Percentiles rank a stretch among this genome's conserved stretches.
phyloP scores from a whole-genome alignment of 2,113 vertebrate genomes.

The Notothenia rossii region DNA sequence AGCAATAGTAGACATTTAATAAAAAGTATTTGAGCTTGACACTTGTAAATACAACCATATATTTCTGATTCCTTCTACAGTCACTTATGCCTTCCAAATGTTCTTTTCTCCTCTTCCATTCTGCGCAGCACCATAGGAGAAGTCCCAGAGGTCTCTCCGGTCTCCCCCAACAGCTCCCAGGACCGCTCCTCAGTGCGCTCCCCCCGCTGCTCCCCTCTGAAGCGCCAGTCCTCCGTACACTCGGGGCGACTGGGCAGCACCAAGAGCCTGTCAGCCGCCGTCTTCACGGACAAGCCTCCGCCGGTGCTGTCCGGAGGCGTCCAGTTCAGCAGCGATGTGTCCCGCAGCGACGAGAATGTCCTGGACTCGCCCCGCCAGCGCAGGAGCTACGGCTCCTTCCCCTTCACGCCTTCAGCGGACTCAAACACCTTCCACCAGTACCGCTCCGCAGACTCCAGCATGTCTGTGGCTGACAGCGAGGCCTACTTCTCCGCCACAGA shows the following conservation, averaged over 20 bases:
- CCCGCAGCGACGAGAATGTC: slow-evolving; percentile 95
- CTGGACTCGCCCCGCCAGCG: slow-evolving; percentile 95
- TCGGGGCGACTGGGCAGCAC: slow-evolving; percentile 94
- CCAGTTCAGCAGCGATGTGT: slow-evolving; percentile 96
- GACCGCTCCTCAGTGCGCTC: slow-evolving; percentile 89
- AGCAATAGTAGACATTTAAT: no score
- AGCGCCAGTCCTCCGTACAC: slow-evolving; percentile 92
- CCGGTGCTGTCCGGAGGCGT: slow-evolving; percentile 86
- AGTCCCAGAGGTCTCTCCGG: slow-evolving; percentile 84
- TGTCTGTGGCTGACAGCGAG: slow-evolving; percentile 98
- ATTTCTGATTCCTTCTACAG: neutral
- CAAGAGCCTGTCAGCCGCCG: slow-evolving; percentile 94
- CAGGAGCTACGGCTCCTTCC: slow-evolving; percentile 96
- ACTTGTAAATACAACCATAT: neutral
- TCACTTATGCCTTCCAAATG: neutral
- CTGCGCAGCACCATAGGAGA: slow-evolving; percentile 83
- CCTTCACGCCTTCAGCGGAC: slow-evolving; percentile 95
- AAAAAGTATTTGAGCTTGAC: no score
- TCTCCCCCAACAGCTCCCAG: slow-evolving; percentile 88
- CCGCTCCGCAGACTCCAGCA: slow-evolving; percentile 95
- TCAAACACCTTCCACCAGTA: slow-evolving; percentile 98
- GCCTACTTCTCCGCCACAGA: slow-evolving; percentile 98
- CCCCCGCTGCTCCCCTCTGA: slow-evolving; percentile 92
- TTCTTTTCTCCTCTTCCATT: neutral
- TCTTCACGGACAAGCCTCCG: slow-evolving; percentile 92